Evolutionary conservation across 2,888 invertebrate genomes (phyloP).

Genomic region (Caenorhabditis uteleia): DNA sequence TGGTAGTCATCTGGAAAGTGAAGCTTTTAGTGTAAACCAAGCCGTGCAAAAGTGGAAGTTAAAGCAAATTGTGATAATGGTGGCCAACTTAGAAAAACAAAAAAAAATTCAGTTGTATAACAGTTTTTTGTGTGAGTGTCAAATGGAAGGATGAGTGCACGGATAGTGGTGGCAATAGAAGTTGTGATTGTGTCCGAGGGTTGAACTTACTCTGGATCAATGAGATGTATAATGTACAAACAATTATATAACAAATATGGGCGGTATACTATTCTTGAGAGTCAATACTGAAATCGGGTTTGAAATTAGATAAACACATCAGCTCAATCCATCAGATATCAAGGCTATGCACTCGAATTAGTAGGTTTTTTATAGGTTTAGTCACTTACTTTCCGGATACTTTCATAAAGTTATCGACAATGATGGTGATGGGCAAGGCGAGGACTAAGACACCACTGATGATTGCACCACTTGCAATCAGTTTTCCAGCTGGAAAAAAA

Average conservation of each 20-base stretch:
- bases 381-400: conserved; percentile 61
- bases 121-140: too few species aligned
- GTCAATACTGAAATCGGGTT: conserved; percentile 41
- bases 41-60: too few species aligned
- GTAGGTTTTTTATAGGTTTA: neutral
- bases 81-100: too few species aligned
- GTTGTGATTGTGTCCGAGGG: too few species aligned
- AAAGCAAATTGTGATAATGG: too few species aligned
- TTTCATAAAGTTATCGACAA: conserved; percentile 68
- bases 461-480: conserved; percentile 67
- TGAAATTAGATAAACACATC: neutral
- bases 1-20: too few species aligned
- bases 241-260: conserved; percentile 13
- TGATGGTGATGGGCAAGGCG: conserved; percentile 67
- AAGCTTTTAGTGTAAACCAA: too few species aligned
- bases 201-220: conserved; percentile 23
- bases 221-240: conserved; percentile 28
- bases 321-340: too few species aligned
- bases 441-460: conserved; percentile 65
- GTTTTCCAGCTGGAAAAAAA: conserved; percentile 55
- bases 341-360: too few species aligned
- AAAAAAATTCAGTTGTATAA: too few species aligned
- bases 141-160: too few species aligned
- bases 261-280: conserved; percentile 25
- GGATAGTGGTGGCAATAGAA: too few species aligned